Conservation (phyloP, 2,888 invertebrate genomes). For the Tineola bisselliella region DNA sequence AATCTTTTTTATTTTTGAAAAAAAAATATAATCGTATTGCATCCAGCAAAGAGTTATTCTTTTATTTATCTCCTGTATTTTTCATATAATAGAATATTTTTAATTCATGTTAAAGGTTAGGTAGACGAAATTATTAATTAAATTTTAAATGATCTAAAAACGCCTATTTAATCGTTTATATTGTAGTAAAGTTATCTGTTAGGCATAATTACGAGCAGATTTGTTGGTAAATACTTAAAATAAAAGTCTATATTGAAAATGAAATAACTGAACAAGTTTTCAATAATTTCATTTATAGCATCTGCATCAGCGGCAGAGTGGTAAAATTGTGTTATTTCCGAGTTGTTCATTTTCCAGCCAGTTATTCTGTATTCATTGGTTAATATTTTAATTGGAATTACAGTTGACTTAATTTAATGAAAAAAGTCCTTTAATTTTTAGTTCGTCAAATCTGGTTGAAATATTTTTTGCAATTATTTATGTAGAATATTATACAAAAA, state of each 20-base stretch:
- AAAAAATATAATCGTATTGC: not conserved
- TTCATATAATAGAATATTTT: no score
- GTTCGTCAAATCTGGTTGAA: no score
- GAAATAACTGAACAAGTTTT: not conserved
- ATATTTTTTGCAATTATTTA: no score
- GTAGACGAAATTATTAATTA: no score
- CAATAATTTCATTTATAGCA: not conserved
- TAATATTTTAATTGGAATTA: slow-evolving; percentile 8
- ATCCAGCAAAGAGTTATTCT: not conserved
- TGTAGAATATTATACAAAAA: no score
- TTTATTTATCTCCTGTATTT: not conserved
- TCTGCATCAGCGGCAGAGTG: not conserved
- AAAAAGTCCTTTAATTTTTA: not conserved
- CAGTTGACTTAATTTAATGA: not conserved
- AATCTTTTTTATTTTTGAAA: not conserved
- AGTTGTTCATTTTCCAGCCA: not conserved
- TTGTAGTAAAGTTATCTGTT: no score
- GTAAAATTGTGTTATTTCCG: not conserved
- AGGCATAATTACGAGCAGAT: no score
- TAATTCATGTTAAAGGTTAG: no score
- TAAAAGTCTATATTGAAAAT: no score
- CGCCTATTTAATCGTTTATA: no score
- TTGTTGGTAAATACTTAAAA: no score
- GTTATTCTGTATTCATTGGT: not conserved
- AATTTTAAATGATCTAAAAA: no score